Evolutionary conservation across 2,888 invertebrate species (phyloP), one percentile per base, ranked within the genome.

Genomic region (Pristionchus arcanus): DNA sequence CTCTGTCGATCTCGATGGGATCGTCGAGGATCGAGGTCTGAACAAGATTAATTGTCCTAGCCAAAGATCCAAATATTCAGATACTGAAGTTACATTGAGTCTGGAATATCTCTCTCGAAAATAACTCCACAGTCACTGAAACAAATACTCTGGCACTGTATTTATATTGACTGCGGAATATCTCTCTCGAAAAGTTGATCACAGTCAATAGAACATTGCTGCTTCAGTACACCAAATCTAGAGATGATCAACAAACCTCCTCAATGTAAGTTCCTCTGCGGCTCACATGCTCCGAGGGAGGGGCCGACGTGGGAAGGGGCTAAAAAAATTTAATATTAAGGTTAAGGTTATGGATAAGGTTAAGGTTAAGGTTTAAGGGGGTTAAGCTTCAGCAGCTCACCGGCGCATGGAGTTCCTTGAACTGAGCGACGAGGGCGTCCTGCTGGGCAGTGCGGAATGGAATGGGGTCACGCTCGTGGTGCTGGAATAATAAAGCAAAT

Each of bases 261-360:
- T 88, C 87, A 53, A 74, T 88, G 63, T 88, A 88, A 1, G 87
- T 88, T 88, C 87, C 87, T 55, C 74, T n/a, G 3, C 87, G 49
- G 37, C 87, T 88, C 55, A 37, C 74, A 74, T 53, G 74, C 55
- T 88, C 87, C 34, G 87, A 74, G 74, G 71, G 71, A 28, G 53
- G 87, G 25, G 49, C 49, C 11, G 81, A 81, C 11, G 81, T 81
- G 49, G 81, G 81, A 34, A 81, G 81, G 49, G 81, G 81, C 81
- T 49, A 53, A 11, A 42, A 81, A 81, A 9, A n/a, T n/a, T n/a
- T n/a, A n/a, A n/a, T n/a, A n/a, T n/a, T n/a, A n/a, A n/a, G n/a
- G n/a, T n/a, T n/a, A n/a, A n/a, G n/a, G n/a, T n/a, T n/a, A n/a
- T n/a, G n/a, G n/a, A n/a, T n/a, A n/a, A n/a, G n/a, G n/a, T n/a